Conservation (phyloP, 2,888 invertebrate genomes). For the Trichacis sp. region DNA sequence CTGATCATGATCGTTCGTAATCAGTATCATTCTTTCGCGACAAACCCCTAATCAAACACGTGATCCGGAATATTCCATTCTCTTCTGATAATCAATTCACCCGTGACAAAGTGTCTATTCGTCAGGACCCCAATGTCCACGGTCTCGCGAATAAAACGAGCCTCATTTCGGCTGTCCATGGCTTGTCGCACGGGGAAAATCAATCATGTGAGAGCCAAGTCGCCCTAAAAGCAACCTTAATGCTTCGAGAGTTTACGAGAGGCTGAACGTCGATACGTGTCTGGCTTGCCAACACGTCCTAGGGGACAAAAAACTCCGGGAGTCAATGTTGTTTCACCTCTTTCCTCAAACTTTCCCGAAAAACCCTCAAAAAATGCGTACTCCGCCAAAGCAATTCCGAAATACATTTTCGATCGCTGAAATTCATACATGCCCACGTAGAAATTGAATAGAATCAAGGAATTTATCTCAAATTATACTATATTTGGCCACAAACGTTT, state of each 20-base stretch:
- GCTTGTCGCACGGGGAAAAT: slow-evolving; percentile 35
- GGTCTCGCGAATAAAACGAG: slow-evolving; percentile 14
- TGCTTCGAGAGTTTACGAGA: slow-evolving; percentile 53
- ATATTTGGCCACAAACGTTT: too few species aligned
- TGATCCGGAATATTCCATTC: slow-evolving; percentile 24
- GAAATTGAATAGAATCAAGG: too few species aligned
- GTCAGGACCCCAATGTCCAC: slow-evolving; percentile 7
- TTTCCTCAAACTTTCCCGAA: not conserved
- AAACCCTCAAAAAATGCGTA: not conserved
- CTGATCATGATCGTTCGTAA: slow-evolving; percentile 21
- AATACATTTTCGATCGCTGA: too few species aligned
- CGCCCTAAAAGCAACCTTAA: slow-evolving; percentile 48
- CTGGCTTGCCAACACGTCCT: slow-evolving; percentile 43
- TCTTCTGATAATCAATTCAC: slow-evolving; percentile 27
- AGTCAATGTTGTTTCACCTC: slow-evolving; percentile 2
- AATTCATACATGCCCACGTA: too few species aligned
- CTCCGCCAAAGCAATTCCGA: too few species aligned
- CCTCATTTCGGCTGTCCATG: slow-evolving; percentile 24
- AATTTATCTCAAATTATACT: too few species aligned
- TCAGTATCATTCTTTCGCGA: slow-evolving; percentile 22
- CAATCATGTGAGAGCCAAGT: slow-evolving; percentile 33
- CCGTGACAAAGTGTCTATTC: slow-evolving; percentile 8
- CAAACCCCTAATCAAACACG: not conserved
- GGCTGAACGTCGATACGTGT: slow-evolving; percentile 55
- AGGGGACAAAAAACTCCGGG: slow-evolving; percentile 7